Evolutionary conservation across 2,888 invertebrate genomes (phyloP), one percentile per base, ranked within the genome.

Genomic region (Leptinotarsa rubiginosa): DNA sequence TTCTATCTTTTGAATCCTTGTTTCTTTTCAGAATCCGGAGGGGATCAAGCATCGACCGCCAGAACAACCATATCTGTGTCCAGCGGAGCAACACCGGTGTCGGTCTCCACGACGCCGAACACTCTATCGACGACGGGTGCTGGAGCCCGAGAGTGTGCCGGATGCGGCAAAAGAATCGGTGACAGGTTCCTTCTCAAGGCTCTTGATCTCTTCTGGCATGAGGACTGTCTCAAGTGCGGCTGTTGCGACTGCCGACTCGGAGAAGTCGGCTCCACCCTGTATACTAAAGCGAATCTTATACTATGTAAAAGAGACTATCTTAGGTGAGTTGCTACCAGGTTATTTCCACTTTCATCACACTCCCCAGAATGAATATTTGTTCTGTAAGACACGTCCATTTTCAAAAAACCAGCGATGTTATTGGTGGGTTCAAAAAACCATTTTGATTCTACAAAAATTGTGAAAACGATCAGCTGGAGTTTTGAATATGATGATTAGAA

Each of bases 241-340:
- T 96, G 96, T 88, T 97, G 97, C 86, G 96, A 96, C 88, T 97
- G 96, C 87, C 91, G 96, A 69, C 92, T 97, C n/a, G 97, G 96
- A 1, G 97, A 97, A 88, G 96, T 97, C 56, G 97, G 97, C 77
- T 95, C 96, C 72, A 96, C 96, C 79, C 90, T 97, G 69, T 97
- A 95, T 89, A 95, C 95, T 82, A 96, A 96, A 88, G 96, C 96
- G 56, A 96, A 96, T 88, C 93, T 97, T 79, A 94, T 97, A 87
- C 92, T 97, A 74, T 97, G 97, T 90, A 94, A 96, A 89, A 91
- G 96, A 86, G 97, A 97, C 88, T 97, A 97, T 88, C 92, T 97
- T 88, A 95, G 96, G 96, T 96, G 85, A 87, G 87, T 77, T 16
- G 4, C 5, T n/a, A n/a, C 4, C 50, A 4, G 4, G 0, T 50